Evolutionary conservation across 2,797 vertebrate species (phyloP).

Genomic region (Eutrigla gurnardus): DNA sequence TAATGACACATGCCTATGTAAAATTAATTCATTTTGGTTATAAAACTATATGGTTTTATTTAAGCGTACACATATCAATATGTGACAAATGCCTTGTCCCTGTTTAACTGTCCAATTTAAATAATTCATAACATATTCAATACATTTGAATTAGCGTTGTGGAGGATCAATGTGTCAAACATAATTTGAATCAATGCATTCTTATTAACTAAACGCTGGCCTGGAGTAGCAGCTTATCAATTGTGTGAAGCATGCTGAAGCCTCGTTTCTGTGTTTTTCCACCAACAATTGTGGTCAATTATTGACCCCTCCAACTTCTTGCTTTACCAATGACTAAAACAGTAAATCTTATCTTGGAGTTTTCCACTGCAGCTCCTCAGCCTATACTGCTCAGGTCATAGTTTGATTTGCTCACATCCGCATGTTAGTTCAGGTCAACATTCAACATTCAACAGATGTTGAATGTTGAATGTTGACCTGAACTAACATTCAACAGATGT

Average conservation of each 20-base stretch:
- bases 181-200: background rate
- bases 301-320: conserved; percentile 1
- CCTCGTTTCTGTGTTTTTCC: background rate
- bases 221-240: background rate
- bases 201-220: background rate
- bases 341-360: background rate
- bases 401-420: background rate
- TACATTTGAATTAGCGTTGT: background rate
- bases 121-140: background rate
- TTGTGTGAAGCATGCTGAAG: background rate
- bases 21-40: too few relatives aligned
- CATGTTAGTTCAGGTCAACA: background rate
- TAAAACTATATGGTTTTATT: too few relatives aligned
- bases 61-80: too few relatives aligned
- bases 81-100: background rate
- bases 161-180: background rate
- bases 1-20: too few relatives aligned
- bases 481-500: background rate
- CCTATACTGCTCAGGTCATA: background rate
- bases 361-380: background rate
- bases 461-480: too few relatives aligned
- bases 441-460: too few relatives aligned
- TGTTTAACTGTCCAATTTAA: background rate
- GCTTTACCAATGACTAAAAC: background rate
- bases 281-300: conserved; percentile 6